These are phyloP conservation scores for Atopsyche davidsoni DNA, from an alignment of 1,140 invertebrate species.

Conservation along the genomic window DNA sequence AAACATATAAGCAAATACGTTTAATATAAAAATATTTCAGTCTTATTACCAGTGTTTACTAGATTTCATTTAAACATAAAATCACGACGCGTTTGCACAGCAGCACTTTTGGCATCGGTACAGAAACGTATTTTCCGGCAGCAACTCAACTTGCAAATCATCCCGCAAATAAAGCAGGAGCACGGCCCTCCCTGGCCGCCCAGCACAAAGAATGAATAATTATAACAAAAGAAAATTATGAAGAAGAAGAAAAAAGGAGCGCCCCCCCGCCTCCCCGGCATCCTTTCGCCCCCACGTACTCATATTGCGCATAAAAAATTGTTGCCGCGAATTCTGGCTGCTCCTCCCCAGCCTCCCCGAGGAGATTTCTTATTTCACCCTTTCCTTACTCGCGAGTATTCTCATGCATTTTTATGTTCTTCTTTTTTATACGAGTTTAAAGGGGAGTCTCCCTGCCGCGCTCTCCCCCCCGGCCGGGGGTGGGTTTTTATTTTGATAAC, in stretches of 20 bases:
- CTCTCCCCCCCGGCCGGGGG: slow-evolving; percentile 28
- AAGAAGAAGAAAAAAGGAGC: slow-evolving; percentile 15
- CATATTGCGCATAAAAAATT: slow-evolving; percentile 29
- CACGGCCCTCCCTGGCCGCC: slow-evolving; percentile 4
- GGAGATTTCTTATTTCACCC: slow-evolving; percentile 38
- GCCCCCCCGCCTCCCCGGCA: slow-evolving; percentile 13
- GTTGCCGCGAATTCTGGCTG: slow-evolving; percentile 26
- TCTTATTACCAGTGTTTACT: too few species aligned
- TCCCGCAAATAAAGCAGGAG: slow-evolving; percentile 10
- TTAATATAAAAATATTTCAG: too few species aligned
- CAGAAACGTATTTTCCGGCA: too few species aligned
- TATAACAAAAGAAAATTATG: slow-evolving; percentile 24
- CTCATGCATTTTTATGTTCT: slow-evolving; percentile 55
- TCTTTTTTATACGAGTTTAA: slow-evolving; percentile 53
- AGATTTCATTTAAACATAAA: too few species aligned
- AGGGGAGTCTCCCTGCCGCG: slow-evolving; percentile 45
- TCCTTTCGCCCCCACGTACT: slow-evolving; percentile 26
- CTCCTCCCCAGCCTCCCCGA: slow-evolving; percentile 17
- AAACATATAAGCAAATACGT: too few species aligned
- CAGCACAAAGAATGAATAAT: slow-evolving; percentile 17
- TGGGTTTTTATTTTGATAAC: slow-evolving; percentile 51
- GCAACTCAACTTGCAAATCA: slow-evolving; percentile 17
- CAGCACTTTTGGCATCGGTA: too few species aligned
- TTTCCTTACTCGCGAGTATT: slow-evolving; percentile 49
- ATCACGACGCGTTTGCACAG: too few species aligned